Base-by-base conservation (phyloP, 92 coral and sea anemone species). In the Actinernus sp. region DNA sequence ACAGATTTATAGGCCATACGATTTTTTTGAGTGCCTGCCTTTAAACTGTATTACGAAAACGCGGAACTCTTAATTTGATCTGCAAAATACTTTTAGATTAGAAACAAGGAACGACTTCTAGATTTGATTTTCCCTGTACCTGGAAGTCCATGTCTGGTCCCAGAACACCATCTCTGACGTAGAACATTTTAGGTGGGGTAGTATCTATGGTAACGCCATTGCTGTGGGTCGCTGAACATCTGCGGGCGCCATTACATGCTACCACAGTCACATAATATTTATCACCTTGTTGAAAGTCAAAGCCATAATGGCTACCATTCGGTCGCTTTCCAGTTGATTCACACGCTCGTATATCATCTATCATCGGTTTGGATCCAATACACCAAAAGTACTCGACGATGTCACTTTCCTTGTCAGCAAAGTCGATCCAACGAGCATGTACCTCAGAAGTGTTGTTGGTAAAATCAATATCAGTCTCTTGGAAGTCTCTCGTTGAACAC, bases 121-220 rank as follows among this genome's bases (percentile, higher is more conserved):
- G n/a, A n/a, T n/a, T n/a, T n/a, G n/a, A n/a, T n/a, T n/a, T n/a
- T n/a, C n/a, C n/a, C n/a, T n/a, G n/a, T 59, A 87, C 98, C 97
- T 94, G 98, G 37, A 49, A 90, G 65, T 94, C 97, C 71, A 94
- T 94, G 26, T 94, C 98, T 24, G 98, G 97, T 4, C 97, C 98
- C 78, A 90, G 93, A 12, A 94, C 68, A 17, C 98, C 98, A 70
- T 94, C 98, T 55, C 94, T 88, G 49, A 94, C 97, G 25, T 90
- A 91, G 17, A 71, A 61, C 88, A 94, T 74, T 1, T 64, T 70
- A 32, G 98, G 98, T n/a, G 97, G 98, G 7, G 98, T 90, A 7
- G 83, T 68, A 59, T 94, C 98, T 36, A 94, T 73, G 21, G 73
- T 68, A 61, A 94, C 98, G 14, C 98, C 98, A 68, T 94, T 90